phyloP scores from a whole-genome alignment of 2,888 invertebrate species.

The Ecdyonurus torrentis region DNA sequence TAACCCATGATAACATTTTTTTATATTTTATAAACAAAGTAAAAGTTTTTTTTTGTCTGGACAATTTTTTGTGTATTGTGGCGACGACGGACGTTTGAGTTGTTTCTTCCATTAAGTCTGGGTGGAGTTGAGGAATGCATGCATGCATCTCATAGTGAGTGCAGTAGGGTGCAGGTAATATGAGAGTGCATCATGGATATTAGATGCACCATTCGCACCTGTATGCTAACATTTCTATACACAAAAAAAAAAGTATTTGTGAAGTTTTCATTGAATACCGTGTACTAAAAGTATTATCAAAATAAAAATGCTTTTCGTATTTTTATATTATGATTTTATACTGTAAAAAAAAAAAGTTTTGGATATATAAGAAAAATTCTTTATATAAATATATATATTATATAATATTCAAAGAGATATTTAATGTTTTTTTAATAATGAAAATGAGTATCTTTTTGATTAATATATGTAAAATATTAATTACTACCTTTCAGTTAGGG shows the following conservation, averaged over 20 bases:
- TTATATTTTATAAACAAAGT: not conserved
- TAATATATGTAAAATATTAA: not conserved
- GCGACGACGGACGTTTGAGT: too few relatives aligned
- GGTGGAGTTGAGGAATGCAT: not conserved
- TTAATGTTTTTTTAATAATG: not conserved
- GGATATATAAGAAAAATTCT: too few relatives aligned
- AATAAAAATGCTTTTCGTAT: too few relatives aligned
- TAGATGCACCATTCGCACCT: slow-evolving; percentile 9
- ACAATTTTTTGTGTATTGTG: too few relatives aligned
- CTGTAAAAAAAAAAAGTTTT: too few relatives aligned
- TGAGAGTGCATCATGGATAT: not conserved
- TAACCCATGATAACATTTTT: not conserved
- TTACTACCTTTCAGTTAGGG: not conserved
- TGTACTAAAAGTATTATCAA: too few relatives aligned
- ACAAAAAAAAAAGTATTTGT: not conserved
- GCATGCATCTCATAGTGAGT: not conserved
- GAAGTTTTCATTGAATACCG: not conserved
- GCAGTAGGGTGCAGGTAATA: not conserved
- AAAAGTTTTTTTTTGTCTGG: not conserved
- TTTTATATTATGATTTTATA: too few relatives aligned
- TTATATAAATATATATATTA: not conserved
- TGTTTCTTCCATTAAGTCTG: not conserved
- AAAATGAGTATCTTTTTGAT: not conserved
- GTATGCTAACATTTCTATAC: slow-evolving; percentile 9
- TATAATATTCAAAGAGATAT: not conserved